phyloP scores from a whole-genome alignment of 2,888 invertebrate species.

The Temnothorax unifasciatus region DNA sequence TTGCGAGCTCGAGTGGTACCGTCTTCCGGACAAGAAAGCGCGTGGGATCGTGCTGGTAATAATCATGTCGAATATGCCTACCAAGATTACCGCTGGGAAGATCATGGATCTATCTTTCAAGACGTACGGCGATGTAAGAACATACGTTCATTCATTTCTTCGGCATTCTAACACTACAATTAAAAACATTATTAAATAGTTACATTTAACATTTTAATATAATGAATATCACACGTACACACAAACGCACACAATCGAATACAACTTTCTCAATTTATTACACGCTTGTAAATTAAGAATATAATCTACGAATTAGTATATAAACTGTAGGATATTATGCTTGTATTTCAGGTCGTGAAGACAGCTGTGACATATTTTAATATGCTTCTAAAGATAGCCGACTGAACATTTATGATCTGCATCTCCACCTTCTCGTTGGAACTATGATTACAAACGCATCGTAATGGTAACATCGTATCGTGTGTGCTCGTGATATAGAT shows the following conservation, averaged over 20 bases:
- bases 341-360: conserved; percentile 26
- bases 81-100: conserved; percentile 77
- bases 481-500: neutral
- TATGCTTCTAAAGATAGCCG: conserved; percentile 15
- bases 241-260: too few species aligned
- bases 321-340: neutral
- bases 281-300: neutral
- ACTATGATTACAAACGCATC: neutral
- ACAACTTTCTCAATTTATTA: neutral
- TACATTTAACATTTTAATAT: too few species aligned
- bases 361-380: conserved; percentile 43
- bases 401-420: neutral
- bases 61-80: conserved; percentile 71
- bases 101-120: conserved; percentile 73
- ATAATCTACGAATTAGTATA: neutral
- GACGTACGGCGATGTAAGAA: conserved; percentile 76
- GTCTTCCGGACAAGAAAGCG: conserved; percentile 69
- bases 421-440: neutral
- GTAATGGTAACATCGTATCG: neutral
- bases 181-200: neutral
- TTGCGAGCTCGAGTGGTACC: conserved; percentile 77
- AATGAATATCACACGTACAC: too few species aligned
- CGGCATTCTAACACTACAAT: neutral
- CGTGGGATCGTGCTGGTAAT: conserved; percentile 73
- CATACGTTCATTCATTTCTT: neutral